Conservation (phyloP, 2,888 invertebrate genomes). For the Thereva unica region DNA sequence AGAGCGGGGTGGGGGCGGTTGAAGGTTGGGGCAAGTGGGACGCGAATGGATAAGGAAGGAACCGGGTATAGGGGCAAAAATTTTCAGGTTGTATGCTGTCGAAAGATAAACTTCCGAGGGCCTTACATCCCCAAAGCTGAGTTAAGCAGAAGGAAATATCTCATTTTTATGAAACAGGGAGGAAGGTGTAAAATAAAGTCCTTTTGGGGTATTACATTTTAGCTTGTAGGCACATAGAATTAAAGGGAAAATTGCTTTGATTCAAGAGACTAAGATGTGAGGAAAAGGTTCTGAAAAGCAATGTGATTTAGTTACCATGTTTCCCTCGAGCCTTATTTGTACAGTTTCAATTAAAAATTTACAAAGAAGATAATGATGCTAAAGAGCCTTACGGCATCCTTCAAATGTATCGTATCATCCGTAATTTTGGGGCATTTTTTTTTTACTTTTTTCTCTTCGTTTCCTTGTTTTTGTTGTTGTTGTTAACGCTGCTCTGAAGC, state of each 20-base stretch:
- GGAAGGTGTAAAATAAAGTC: constrained; percentile 33
- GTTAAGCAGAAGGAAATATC: constrained; percentile 1
- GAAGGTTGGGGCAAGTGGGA: constrained; percentile 2
- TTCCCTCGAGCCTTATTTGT: constrained; percentile 24
- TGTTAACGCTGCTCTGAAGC: no score
- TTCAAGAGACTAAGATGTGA: not conserved
- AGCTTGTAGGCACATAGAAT: constrained; percentile 21
- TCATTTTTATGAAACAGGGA: constrained; percentile 5
- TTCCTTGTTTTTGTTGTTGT: not conserved
- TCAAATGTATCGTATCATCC: not conserved
- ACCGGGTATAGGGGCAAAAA: no score
- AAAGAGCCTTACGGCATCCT: constrained; percentile 12
- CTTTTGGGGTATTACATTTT: constrained; percentile 29
- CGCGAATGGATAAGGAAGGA: no score
- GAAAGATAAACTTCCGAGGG: constrained; percentile 5
- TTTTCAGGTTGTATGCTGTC: not conserved
- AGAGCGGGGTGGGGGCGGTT: not conserved
- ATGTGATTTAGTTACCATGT: constrained; percentile 33
- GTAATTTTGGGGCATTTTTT: not conserved
- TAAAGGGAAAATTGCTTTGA: constrained; percentile 28
- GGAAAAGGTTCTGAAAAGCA: constrained; percentile 17
- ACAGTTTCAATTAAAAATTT: constrained; percentile 34
- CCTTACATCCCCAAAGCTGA: constrained; percentile 1
- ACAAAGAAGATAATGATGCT: constrained; percentile 16
- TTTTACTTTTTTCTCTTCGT: not conserved